Conservation (phyloP, 2,888 invertebrate species). For the Zygogramma bicolorata region DNA sequence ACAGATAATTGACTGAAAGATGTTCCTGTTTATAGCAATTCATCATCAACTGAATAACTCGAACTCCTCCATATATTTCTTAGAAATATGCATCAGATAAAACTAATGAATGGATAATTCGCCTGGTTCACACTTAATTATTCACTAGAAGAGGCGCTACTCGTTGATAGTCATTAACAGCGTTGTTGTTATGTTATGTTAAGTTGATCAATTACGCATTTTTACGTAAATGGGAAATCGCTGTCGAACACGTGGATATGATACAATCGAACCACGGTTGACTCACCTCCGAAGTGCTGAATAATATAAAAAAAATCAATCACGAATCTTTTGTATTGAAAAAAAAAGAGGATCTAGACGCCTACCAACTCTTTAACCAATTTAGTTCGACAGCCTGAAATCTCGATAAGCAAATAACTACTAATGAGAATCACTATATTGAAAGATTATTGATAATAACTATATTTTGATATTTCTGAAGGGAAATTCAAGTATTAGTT, state of each 20-base stretch:
- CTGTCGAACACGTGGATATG: neutral
- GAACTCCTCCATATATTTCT: neutral
- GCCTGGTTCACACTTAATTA: neutral
- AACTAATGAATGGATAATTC: neutral
- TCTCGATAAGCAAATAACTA: too few relatives aligned
- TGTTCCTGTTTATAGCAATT: too few relatives aligned
- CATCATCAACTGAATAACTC: neutral
- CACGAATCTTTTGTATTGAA: neutral
- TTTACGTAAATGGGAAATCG: conserved; percentile 17
- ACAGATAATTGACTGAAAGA: too few relatives aligned
- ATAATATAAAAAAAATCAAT: neutral
- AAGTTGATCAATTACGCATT: conserved; percentile 12
- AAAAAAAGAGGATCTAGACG: neutral
- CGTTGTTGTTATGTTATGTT: conserved; percentile 2
- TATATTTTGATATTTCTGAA: too few relatives aligned
- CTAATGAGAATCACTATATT: too few relatives aligned
- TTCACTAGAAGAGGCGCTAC: neutral
- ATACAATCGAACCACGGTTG: neutral
- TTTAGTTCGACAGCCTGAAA: neutral
- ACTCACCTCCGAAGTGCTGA: neutral
- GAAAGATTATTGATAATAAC: too few relatives aligned
- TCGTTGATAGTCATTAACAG: neutral
- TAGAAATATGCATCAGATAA: neutral
- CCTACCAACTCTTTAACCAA: neutral
- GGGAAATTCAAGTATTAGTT: too few relatives aligned